These are phyloP conservation scores for Malacoctenus gilli DNA, from an alignment of 2,797 vertebrate genomes.

Conservation along the genomic window DNA sequence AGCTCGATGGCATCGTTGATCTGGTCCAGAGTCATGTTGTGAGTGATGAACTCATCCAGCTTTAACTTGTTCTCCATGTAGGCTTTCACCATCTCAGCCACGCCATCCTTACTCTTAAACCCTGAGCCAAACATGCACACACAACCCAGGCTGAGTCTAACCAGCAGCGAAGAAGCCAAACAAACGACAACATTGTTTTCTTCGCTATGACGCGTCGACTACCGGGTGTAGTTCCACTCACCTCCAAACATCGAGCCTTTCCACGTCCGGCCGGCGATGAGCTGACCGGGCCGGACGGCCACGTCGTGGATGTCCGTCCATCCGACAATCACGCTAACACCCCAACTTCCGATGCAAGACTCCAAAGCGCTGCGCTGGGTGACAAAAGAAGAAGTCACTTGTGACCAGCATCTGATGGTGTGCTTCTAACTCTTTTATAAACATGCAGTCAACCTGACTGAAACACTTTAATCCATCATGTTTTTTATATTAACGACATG, in stretches of 20 bases:
- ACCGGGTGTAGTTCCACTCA: conserved; percentile 50
- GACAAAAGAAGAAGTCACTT: too few species aligned
- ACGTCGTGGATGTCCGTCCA: conserved; percentile 87
- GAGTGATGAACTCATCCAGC: conserved; percentile 89
- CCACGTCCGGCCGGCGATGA: conserved; percentile 91
- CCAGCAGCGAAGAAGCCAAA: background rate
- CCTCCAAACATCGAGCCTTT: conserved; percentile 93
- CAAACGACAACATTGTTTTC: background rate
- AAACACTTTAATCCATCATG: too few species aligned
- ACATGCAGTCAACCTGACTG: too few species aligned
- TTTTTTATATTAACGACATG: too few species aligned
- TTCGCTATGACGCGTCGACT: background rate
- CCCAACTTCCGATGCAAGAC: conserved; percentile 90
- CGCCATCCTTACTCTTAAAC: conserved; percentile 83
- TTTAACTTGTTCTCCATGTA: conserved; percentile 87
- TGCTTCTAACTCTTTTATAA: too few species aligned
- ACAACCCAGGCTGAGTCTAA: background rate
- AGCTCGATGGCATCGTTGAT: conserved; percentile 88
- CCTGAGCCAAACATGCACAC: conserved; percentile 64
- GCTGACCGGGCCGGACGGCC: conserved; percentile 84
- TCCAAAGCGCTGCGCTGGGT: conserved; percentile 89
- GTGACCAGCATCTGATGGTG: too few species aligned
- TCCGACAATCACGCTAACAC: conserved; percentile 90
- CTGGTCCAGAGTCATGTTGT: conserved; percentile 81
- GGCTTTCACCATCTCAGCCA: conserved; percentile 84